Evolutionary conservation across 1,140 invertebrate genomes (phyloP), one percentile per base, ranked within the genome.

Genomic region (Camponotus pennsylvanicus): DNA sequence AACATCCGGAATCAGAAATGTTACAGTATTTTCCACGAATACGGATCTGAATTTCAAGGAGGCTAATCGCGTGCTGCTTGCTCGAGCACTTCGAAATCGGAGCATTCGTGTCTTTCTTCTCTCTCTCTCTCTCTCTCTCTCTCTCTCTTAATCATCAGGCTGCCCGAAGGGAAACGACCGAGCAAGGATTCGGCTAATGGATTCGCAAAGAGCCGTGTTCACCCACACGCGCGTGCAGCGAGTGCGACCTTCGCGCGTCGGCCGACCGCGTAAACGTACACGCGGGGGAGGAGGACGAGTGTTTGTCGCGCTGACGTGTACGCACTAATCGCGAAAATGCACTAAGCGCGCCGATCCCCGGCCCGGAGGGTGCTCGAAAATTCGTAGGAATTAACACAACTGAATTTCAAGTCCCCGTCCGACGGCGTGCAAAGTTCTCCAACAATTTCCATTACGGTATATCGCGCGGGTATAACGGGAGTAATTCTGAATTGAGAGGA

Each of bases 341-440:
- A 52, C 49, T 42, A 84, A 78, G 75, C 78, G 67, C 63, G 40
- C 42, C 13, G 67, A 42, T 21, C 69, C 67, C 69, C 40, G 71
- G 77, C 71, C 88, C 89, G 85, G 63, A 87, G 88, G 88, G 79
- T 64, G 45, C 59, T 15, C 88, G 89, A 90, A 90, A 90, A 89
- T 85, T 80, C 88, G 85, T 69, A 87, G 89, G 89, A 90, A 90
- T 90, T 89, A 90, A 90, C 89, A 90, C 89, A 89, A 87, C 89
- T 86, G 86, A 90, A 90, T 90, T 90, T 90, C 88, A 90, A 90
- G 88, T 90, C 77, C 75, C 86, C 89, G 55, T 71, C 79, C 85
- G 85, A 42, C 66, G 15, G 49, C 49, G 55, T 49, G 69, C 82
- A 78, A 90, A 85, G 77, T 90, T 90, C 78, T 71, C 88, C 83